These are phyloP conservation scores for Panzeria rudis DNA, from an alignment of 2,888 invertebrate genomes.

Conservation along the genomic window DNA sequence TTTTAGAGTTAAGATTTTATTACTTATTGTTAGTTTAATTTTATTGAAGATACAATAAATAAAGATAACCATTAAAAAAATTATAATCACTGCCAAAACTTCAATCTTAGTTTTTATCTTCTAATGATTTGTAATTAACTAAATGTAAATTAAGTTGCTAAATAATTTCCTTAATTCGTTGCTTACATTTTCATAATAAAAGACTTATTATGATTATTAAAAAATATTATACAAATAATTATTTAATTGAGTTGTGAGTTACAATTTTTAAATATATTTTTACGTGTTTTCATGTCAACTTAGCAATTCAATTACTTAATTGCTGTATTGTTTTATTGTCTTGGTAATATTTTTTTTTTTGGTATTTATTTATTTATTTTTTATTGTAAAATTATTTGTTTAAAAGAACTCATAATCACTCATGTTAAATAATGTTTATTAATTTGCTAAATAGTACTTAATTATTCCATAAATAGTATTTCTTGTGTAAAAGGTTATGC, in stretches of 20 bases:
- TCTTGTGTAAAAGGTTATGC: not conserved
- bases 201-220: constrained; percentile 17
- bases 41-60: no score
- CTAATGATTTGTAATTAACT: not conserved
- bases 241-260: constrained; percentile 13
- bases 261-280: constrained; percentile 13
- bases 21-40: no score
- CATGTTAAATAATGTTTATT: constrained; percentile 10
- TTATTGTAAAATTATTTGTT: not conserved
- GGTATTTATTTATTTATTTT: not conserved
- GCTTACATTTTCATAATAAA: not conserved
- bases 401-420: constrained; percentile 6
- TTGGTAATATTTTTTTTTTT: constrained; percentile 9
- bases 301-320: constrained; percentile 33
- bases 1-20: no score
- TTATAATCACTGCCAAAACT: no score
- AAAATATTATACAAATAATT: constrained; percentile 27
- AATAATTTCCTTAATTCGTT: not conserved
- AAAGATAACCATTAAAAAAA: no score
- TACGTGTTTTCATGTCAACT: constrained; percentile 40
- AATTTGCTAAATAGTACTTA: constrained; percentile 8
- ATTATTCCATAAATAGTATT: not conserved
- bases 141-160: constrained; percentile 23
- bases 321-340: constrained; percentile 26
- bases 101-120: not conserved